Evolutionary conservation across 2,888 invertebrate genomes (phyloP), one percentile per base, ranked within the genome.

Genomic region (Oligia latruncula): DNA sequence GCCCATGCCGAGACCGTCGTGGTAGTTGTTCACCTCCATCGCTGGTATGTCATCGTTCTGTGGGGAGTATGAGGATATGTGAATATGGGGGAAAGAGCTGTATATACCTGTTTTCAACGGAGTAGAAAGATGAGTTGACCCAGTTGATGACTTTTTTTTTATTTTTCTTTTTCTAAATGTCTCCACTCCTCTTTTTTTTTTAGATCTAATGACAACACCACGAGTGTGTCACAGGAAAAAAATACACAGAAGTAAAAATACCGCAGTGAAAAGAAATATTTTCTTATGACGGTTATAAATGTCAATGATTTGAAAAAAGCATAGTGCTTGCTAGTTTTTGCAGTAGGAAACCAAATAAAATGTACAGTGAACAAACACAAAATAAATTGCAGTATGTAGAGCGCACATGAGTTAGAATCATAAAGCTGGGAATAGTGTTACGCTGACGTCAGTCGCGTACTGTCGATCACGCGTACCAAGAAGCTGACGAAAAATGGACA

Each of bases 41-140:
- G 98, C 97, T 81, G 98, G 98, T 92, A 98, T 97, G 93, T 98
- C 98, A 96, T 98, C 98, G 95, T 97, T 98, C 98, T 98, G 97
- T 77, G 62, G 66, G 29, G 13, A 17, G 29, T 20, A 23, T 0
- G 1, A 4, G 13, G 29, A 3, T 20, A 20, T 52, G 23, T 71
- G 15, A 52, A 23, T 29, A 62, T 29, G 62, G 15, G 2, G 13
- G 29, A 29, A 62, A 62, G 29, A 62, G 5, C 5, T 29, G 29
- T 29, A 15, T 29, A 62, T 2, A 62, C 60, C n/a, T n/a, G 60
- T 62, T 13, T 62, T 29, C n/a, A 62, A 62, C 13, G 13, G 5
- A 29, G n/a, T 4, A 29, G 13, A 15, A 58, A 58, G n/a, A 62
- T 29, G 5, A 13, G n/a, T 60, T n/a, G n/a, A 60, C 60, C 60